Percentiles rank a stretch among this genome's conserved stretches.
Evolutionary conservation across 2,113 vertebrate genomes (phyloP).

Genomic region (Stegostoma tigrinum): DNA sequence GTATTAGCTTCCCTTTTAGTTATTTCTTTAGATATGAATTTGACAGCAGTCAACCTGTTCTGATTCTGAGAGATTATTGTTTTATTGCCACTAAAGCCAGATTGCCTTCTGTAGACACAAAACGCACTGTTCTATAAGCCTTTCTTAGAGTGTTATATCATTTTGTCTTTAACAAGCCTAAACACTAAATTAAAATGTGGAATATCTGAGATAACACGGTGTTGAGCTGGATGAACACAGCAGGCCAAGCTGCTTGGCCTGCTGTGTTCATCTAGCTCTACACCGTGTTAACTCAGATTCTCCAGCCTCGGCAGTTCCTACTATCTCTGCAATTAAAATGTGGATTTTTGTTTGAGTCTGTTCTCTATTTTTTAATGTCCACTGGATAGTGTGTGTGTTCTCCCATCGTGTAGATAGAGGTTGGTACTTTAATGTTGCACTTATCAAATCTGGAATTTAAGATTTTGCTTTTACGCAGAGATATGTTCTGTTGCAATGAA

Average conservation of each 20-base stretch:
- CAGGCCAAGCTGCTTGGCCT: too few relatives aligned
- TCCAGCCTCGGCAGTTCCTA: too few relatives aligned
- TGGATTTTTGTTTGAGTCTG: not conserved
- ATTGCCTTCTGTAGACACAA: not conserved
- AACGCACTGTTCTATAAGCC: not conserved
- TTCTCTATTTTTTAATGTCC: not conserved
- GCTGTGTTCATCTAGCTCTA: too few relatives aligned
- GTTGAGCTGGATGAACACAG: too few relatives aligned
- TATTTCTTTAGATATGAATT: not conserved
- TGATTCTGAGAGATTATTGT: not conserved
- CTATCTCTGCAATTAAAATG: too few relatives aligned
- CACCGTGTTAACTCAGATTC: too few relatives aligned
- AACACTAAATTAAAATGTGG: not conserved
- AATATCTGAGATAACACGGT: too few relatives aligned
- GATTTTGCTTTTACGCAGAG: not conserved
- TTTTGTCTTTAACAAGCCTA: not conserved
- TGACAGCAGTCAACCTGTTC: not conserved
- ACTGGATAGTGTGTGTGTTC: not conserved
- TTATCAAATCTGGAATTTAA: not conserved
- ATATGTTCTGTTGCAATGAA: not conserved
- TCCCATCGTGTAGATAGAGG: not conserved
- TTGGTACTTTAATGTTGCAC: not conserved
- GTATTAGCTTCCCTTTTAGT: not conserved
- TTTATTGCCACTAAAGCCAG: not conserved
- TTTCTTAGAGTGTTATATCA: not conserved